Evolutionary conservation across 2,888 invertebrate species (phyloP), one percentile per base, ranked within the genome.

Genomic region (Drosophila subquinaria): DNA sequence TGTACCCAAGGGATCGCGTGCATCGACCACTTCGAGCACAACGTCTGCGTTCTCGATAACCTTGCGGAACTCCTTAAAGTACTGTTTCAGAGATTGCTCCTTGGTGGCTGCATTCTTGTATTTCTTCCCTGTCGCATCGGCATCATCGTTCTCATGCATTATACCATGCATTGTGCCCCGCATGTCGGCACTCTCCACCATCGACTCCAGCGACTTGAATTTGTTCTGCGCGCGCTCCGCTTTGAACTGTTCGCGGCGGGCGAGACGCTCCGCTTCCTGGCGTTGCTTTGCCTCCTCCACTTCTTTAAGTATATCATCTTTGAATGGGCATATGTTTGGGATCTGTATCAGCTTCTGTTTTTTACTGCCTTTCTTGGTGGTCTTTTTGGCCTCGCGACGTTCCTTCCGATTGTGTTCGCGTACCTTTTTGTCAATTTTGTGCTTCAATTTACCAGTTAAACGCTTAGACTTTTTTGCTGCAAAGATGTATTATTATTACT

Each of bases 281-380:
- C 95, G 90, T 35, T 89, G 87, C 59, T 92, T 93, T 0, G 76
- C 87, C 48, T 90, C 95, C 89, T 96, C 97, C 0, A 97, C 98
- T 92, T 99, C 98, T 90, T 97, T 96, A 10, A 99, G 93, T 77
- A 99, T 97, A 45, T 97, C 96, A 91, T 97, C 97, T 93, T 99
- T 99, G 90, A 99, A 99, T 0, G 99, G 99, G 88, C 98, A 97
- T 67, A 96, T 96, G 93, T 98, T 98, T 0, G 99, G 99, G 30
- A 99, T 95, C 89, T 96, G 96, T 62, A 97, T 95, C 0, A 96
- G 90, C 73, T 95, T 95, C 5, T 94, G 93, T 89, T 95, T 95
- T 35, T 90, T 89, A 69, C 90, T 91, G 79, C 93, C 93, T 91
- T 94, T 95, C 92, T 96, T 97, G 0, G 95, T 94, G 89, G 96